phyloP scores from a whole-genome alignment of 1,140 invertebrate genomes.

The roundworm (Caenorhabditis elegans) region DNA sequence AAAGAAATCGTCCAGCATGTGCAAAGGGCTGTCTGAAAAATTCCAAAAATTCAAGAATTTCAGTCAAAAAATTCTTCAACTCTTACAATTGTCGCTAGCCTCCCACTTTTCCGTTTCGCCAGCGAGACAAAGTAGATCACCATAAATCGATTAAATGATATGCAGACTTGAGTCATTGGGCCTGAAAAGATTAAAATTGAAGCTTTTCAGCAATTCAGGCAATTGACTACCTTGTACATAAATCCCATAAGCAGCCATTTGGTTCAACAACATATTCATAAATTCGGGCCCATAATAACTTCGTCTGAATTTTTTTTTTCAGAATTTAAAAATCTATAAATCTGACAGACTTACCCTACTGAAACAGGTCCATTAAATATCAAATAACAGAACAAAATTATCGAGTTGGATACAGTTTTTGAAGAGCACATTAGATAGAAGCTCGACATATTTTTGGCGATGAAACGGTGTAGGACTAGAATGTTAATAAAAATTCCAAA shows the following conservation, averaged over 20 bases:
- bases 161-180: not conserved
- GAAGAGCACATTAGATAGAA: constrained; percentile 11
- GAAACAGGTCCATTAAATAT: constrained; percentile 4
- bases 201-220: too few relatives aligned
- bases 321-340: not conserved
- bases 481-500: not conserved
- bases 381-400: not conserved
- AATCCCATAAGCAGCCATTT: not conserved
- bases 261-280: not conserved
- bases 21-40: not conserved
- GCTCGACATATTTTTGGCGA: not conserved
- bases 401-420: not conserved
- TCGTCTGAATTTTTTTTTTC: not conserved
- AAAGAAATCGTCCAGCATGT: not conserved
- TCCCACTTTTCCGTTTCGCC: not conserved
- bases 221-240: not conserved
- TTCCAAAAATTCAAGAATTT: too few relatives aligned
- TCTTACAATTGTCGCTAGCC: not conserved
- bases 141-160: not conserved
- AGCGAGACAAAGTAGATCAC: not conserved
- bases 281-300: not conserved
- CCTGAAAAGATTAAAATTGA: not conserved
- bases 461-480: not conserved
- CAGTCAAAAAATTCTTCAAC: too few relatives aligned
- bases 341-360: not conserved